Evolutionary conservation across 2,113 vertebrate species (phyloP), one percentile per base, ranked within the genome.

Genomic region (human): DNA sequence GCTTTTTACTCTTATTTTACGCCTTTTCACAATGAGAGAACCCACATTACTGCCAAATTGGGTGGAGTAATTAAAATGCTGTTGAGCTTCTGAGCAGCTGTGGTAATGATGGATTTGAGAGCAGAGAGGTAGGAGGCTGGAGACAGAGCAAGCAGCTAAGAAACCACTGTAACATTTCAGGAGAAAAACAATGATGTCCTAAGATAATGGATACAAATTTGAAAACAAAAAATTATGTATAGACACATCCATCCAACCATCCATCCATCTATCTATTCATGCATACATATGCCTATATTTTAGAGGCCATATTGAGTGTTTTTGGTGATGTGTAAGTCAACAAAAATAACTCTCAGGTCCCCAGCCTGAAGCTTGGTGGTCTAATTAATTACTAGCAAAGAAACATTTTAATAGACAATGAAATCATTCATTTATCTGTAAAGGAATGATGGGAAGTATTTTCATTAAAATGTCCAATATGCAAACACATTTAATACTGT

Each of bases 381-480:
- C 40, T 52, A 70, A 86, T 79, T 92, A 73, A 85, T 94, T 96
- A 55, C 90, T 57, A 93, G 43, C n/a, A 87, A 50, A n/a, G 89
- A 81, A 88, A 88, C 50, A 70, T 86, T 94, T 89, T 76, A 95
- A 85, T 68, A 93, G 64, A 97, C 35, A 94, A 89, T 68, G 85
- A 97, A 86, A 94, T 94, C 13, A 23, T 90, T 94, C 35, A 68
- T 93, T 90, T 90, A 88, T 95, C 75, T 78, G 50, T 83, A 78
- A 93, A 93, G 50, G 70, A 50, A 43, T 88, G 86, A 90, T 78
- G 89, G 90, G 68, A 95, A 90, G n/a, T 64, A 83, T 90, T 95
- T 83, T 83, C 86, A 93, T 79, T 90, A 73, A 90, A 93, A 87
- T 81, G n/a, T 17, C n/a, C 43, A 43, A 32, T 57, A 82, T 90